phyloP scores from a whole-genome alignment of 2,888 invertebrate species.

The Epirrita christyi region DNA sequence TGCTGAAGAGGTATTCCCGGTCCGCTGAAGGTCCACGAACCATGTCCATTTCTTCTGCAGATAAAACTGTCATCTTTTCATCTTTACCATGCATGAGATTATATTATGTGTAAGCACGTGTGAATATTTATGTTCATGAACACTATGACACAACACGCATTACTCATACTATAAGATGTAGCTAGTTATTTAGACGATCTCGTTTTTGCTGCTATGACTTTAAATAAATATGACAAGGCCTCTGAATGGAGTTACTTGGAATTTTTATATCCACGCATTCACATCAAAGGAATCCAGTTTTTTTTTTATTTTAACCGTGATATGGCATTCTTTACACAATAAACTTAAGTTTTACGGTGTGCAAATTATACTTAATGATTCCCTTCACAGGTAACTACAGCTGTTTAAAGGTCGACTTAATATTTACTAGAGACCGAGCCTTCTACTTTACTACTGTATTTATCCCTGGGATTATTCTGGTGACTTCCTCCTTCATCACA shows the following conservation, averaged over 20 bases:
- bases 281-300: constrained; percentile 46
- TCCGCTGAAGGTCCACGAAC: constrained; percentile 49
- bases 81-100: constrained; percentile 63
- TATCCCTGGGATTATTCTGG: constrained; percentile 95
- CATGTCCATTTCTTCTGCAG: constrained; percentile 52
- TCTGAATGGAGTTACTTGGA: constrained; percentile 85
- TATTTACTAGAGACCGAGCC: constrained; percentile 94
- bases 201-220: constrained; percentile 62
- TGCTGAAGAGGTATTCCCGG: constrained; percentile 53
- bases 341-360: constrained; percentile 42
- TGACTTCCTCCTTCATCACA: constrained; percentile 94
- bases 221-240: constrained; percentile 73
- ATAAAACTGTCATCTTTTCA: constrained; percentile 53
- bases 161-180: constrained; percentile 81
- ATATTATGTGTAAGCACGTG: constrained; percentile 59
- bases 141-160: constrained; percentile 79
- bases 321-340: constrained; percentile 40
- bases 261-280: constrained; percentile 60
- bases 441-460: constrained; percentile 96
- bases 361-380: constrained; percentile 67
- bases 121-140: constrained; percentile 59
- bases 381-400: constrained; percentile 92
- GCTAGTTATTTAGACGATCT: constrained; percentile 61
- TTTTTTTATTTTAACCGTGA: constrained; percentile 50
- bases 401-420: constrained; percentile 94